phyloP scores from a whole-genome alignment of 2,888 invertebrate genomes.

The Pycnomerus fuliginosus region DNA sequence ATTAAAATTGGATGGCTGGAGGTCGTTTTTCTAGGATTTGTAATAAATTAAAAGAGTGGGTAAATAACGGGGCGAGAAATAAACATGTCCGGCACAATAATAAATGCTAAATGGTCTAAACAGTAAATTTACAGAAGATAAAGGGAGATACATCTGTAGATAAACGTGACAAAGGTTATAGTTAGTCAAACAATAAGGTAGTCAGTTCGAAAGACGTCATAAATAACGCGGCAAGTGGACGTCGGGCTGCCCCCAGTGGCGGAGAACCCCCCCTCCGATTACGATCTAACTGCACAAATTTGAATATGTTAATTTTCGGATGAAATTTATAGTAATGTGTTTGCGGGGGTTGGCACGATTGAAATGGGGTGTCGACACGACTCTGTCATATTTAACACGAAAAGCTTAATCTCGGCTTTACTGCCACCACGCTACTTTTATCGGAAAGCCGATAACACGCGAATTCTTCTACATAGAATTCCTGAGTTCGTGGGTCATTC shows the following conservation, averaged over 20 bases:
- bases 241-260: slow-evolving; percentile 41
- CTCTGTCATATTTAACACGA: slow-evolving; percentile 40
- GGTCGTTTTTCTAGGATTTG: not conserved
- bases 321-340: slow-evolving; percentile 47
- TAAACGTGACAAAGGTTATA: slow-evolving; percentile 53
- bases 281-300: slow-evolving; percentile 42
- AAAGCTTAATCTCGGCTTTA: slow-evolving; percentile 31
- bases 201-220: slow-evolving; percentile 49
- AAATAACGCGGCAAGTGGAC: slow-evolving; percentile 51
- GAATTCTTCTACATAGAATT: not conserved
- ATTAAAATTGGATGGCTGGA: slow-evolving; percentile 1
- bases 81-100: slow-evolving; percentile 34
- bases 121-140: slow-evolving; percentile 54
- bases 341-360: slow-evolving; percentile 44
- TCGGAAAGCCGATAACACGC: not conserved
- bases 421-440: slow-evolving; percentile 18
- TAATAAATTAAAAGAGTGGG: not conserved
- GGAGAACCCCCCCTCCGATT: slow-evolving; percentile 38
- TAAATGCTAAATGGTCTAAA: slow-evolving; percentile 50
- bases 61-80: slow-evolving; percentile 27
- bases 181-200: slow-evolving; percentile 54
- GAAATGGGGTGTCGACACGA: slow-evolving; percentile 54
- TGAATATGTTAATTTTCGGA: slow-evolving; percentile 48
- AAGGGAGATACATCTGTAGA: slow-evolving; percentile 52
- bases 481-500: not conserved